Evolutionary conservation across 2,888 invertebrate species (phyloP).

Genomic region (Drosophila anceps): DNA sequence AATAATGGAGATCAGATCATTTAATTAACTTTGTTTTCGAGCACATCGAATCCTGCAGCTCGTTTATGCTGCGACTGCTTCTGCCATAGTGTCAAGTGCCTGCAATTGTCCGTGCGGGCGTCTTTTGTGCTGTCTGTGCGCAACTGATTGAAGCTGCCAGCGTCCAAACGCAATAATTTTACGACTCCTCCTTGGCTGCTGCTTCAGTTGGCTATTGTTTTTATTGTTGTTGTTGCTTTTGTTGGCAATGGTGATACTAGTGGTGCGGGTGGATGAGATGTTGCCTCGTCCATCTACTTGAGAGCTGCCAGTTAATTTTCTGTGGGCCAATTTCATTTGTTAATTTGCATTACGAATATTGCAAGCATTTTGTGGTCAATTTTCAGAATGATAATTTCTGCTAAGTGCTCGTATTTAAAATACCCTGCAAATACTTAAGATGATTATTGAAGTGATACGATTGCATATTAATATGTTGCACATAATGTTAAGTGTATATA

Average conservation of each 20-base stretch:
- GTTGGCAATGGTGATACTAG: background rate
- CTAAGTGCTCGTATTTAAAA: constrained; percentile 4
- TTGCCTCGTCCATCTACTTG: constrained; percentile 28
- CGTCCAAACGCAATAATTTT: constrained; percentile 71
- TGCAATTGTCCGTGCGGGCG: constrained; percentile 44
- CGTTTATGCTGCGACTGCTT: constrained; percentile 9
- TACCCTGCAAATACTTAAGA: constrained; percentile 13
- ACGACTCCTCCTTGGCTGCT: constrained; percentile 28
- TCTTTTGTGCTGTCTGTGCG: constrained; percentile 45
- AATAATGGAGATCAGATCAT: constrained; percentile 84
- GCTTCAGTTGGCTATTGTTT: constrained; percentile 25
- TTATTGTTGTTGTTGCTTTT: background rate
- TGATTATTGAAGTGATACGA: background rate
- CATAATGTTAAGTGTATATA: background rate
- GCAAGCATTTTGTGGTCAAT: constrained; percentile 58
- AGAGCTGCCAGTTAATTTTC: constrained; percentile 55
- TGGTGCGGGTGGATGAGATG: background rate
- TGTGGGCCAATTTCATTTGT: constrained; percentile 63
- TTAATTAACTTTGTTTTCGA: constrained; percentile 84
- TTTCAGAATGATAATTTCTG: constrained; percentile 47
- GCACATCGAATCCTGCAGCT: constrained; percentile 57
- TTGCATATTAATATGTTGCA: too few relatives aligned
- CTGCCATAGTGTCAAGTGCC: constrained; percentile 56
- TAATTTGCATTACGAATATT: constrained; percentile 73
- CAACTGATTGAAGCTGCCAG: constrained; percentile 68